A percentile compares a stretch with the other conserved stretches of the same genome.
Conservation (phyloP, 2,888 invertebrate genomes). For the Perizoma flavofasciatum region DNA sequence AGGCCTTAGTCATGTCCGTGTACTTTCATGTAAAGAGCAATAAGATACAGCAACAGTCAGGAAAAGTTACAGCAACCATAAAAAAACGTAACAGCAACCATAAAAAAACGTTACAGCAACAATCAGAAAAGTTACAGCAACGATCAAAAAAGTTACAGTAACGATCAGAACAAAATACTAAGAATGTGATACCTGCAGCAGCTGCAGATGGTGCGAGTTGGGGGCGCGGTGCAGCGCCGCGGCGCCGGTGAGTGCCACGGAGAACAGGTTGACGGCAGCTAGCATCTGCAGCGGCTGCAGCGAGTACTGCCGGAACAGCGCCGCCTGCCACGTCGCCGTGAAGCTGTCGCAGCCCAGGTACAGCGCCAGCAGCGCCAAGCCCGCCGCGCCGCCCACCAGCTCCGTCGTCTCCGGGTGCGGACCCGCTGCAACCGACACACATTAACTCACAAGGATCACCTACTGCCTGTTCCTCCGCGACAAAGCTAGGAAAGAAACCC, state of each 20-base stretch:
- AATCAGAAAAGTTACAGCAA: no score
- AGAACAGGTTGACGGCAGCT: constrained; percentile 96
- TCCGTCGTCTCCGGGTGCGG: neutral
- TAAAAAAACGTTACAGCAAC: no score
- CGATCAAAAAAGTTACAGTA: no score
- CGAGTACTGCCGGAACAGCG: constrained; percentile 90
- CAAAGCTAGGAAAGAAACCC: no score
- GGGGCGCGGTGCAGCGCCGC: constrained; percentile 93
- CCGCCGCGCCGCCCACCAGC: constrained; percentile 86
- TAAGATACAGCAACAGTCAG: no score
- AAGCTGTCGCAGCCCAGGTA: constrained; percentile 99
- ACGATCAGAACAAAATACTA: no score
- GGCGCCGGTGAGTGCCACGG: constrained; percentile 93
- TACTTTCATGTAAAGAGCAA: no score
- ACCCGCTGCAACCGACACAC: constrained; percentile 5
- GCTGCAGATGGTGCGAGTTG: constrained; percentile 83
- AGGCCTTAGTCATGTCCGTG: no score
- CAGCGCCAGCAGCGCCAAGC: constrained; percentile 91
- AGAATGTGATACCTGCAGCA: constrained; percentile 44
- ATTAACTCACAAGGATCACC: no score
- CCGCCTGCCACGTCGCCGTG: constrained; percentile 99
- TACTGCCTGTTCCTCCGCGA: no score
- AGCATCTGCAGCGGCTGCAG: constrained; percentile 67
- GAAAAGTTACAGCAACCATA: no score
- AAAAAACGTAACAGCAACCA: no score